Evolutionary conservation across 2,113 vertebrate species (phyloP).

Genomic region (Trogon melanurus): DNA sequence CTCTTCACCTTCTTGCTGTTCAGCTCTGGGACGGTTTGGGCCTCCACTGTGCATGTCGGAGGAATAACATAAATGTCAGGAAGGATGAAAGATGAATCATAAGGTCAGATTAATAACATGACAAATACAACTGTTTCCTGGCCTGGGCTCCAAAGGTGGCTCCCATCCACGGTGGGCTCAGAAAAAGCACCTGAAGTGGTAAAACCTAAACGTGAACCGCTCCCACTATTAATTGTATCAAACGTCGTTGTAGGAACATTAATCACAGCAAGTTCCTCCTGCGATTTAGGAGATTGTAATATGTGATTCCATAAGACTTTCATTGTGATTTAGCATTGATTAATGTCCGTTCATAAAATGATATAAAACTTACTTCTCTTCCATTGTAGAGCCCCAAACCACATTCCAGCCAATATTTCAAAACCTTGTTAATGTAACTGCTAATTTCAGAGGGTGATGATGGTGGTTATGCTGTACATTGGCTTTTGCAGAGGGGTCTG

Average conservation of each 20-base stretch:
- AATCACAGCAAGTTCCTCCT: background rate
- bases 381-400: slow-evolving; percentile 21
- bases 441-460: slow-evolving; percentile 40
- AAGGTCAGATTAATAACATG: background rate
- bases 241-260: background rate
- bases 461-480: slow-evolving; percentile 8
- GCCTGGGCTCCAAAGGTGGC: background rate
- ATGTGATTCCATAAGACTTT: slow-evolving; percentile 53
- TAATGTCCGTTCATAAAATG: slow-evolving; percentile 56
- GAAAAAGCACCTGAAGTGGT: background rate
- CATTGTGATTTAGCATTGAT: slow-evolving; percentile 64
- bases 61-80: background rate
- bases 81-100: background rate
- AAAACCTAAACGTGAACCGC: background rate
- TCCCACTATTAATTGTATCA: background rate
- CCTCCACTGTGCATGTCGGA: background rate
- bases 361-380: slow-evolving; percentile 58
- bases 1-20: background rate
- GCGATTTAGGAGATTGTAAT: slow-evolving; percentile 44
- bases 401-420: slow-evolving; percentile 40
- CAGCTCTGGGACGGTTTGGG: background rate
- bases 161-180: background rate
- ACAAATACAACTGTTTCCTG: background rate
- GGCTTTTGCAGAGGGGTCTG: slow-evolving; percentile 9
- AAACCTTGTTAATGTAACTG: slow-evolving; percentile 55